Percentiles rank a stretch among this genome's conserved stretches.
Conservation (phyloP, 2,797 vertebrate genomes). For the Gorsachius magnificus region DNA sequence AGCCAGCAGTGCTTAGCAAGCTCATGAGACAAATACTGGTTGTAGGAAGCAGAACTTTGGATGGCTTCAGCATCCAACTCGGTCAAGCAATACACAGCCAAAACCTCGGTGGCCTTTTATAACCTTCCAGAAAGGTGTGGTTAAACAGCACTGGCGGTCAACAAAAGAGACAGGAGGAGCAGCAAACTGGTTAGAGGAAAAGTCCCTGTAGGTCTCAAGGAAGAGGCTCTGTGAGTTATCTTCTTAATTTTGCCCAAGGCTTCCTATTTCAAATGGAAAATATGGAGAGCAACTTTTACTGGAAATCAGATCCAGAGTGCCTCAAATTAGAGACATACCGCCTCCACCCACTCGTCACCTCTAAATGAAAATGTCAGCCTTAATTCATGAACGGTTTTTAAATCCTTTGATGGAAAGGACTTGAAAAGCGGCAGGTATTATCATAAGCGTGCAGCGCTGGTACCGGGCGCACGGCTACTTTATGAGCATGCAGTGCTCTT, state of each 20-base stretch:
- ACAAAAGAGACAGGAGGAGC: not conserved
- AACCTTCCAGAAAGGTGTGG: not conserved
- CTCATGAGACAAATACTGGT: not conserved
- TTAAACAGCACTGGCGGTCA: not conserved
- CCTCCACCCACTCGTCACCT: slow-evolving; percentile 2
- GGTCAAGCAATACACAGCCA: not conserved
- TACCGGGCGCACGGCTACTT: not conserved
- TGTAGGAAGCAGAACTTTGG: not conserved
- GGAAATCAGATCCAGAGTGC: not conserved
- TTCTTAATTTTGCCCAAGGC: not conserved
- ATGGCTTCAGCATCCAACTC: not conserved
- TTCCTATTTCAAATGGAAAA: not conserved
- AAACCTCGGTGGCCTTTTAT: not conserved
- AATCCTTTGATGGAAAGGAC: slow-evolving; percentile 46
- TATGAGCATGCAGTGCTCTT: not conserved
- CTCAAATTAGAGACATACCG: slow-evolving; percentile 19
- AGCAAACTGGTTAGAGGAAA: not conserved
- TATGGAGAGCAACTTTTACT: not conserved
- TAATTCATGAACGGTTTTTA: slow-evolving; percentile 32
- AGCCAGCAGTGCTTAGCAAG: not conserved
- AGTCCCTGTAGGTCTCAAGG: not conserved
- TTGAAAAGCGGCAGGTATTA: slow-evolving; percentile 42
- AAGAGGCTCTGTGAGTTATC: not conserved
- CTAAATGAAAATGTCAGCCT: slow-evolving; percentile 59
- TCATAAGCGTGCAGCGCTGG: not conserved